Conservation (phyloP, 2,797 vertebrate genomes). For the Oreochromis mossambicus region DNA sequence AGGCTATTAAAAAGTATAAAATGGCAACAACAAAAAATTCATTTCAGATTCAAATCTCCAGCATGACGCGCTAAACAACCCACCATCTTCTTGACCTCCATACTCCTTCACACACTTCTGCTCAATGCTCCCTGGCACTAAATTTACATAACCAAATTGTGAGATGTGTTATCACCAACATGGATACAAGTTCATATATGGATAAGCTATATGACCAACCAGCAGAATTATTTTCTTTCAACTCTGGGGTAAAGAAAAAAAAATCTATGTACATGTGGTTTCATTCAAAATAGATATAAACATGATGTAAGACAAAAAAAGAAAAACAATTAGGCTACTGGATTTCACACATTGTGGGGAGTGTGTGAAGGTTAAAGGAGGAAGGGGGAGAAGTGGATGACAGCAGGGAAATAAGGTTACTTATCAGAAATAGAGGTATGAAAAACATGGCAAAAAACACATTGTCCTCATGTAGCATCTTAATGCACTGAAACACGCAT, state of each 20-base stretch:
- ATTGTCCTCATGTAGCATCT: neutral
- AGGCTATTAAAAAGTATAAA: neutral
- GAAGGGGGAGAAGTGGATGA: constrained; percentile 1
- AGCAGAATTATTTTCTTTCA: neutral
- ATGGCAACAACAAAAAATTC: accelerated
- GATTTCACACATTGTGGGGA: neutral
- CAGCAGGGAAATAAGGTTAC: constrained; percentile 35
- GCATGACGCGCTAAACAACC: neutral
- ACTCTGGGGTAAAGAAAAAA: neutral
- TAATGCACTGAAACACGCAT: neutral
- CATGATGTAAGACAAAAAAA: neutral
- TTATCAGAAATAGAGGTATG: constrained; percentile 22
- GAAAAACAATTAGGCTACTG: neutral
- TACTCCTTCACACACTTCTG: neutral
- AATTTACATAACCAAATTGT: neutral
- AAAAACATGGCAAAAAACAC: constrained; percentile 2
- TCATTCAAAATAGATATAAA: neutral
- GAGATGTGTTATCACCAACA: neutral
- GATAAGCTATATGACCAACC: neutral
- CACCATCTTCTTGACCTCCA: neutral
- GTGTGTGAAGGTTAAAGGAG: constrained; percentile 20
- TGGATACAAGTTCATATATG: neutral
- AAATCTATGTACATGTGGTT: neutral
- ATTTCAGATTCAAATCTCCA: neutral
- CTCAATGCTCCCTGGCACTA: neutral